phyloP scores from a whole-genome alignment of 2,797 vertebrate genomes.

The Chrysocyon brachyurus region DNA sequence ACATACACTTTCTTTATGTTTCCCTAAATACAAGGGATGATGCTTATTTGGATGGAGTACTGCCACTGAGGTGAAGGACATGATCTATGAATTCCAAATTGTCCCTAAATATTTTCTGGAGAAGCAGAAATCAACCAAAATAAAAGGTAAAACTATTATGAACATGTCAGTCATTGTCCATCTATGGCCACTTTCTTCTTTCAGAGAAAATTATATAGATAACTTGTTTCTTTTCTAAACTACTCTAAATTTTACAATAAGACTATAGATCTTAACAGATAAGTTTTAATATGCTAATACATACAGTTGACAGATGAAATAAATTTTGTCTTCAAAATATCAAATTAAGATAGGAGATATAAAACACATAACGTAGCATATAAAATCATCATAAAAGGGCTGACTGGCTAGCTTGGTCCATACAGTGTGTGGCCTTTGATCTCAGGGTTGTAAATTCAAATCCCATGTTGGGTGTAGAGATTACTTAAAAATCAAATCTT shows the following conservation, averaged over 20 bases:
- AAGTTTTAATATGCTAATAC: slow-evolving; percentile 18
- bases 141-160: slow-evolving; percentile 3
- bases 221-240: slow-evolving; percentile 18
- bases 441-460: background rate
- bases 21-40: background rate
- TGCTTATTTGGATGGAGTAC: background rate
- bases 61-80: background rate
- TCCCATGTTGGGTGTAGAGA: background rate
- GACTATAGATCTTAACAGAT: background rate
- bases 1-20: background rate
- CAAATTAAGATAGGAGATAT: slow-evolving; percentile 37
- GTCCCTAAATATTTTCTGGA: background rate
- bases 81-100: slow-evolving; percentile 5
- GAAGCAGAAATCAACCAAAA: slow-evolving; percentile 26
- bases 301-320: background rate
- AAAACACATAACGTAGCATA: background rate
- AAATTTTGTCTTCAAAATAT: slow-evolving; percentile 30
- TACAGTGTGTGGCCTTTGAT: background rate
- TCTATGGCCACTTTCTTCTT: background rate
- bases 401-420: background rate
- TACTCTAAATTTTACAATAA: slow-evolving; percentile 13
- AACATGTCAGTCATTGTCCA: background rate
- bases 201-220: background rate
- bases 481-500: background rate
- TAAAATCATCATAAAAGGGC: background rate